A percentile compares a stretch with the other conserved stretches of the same genome.
phyloP scores from a whole-genome alignment of 2,888 invertebrate species.

The Drosophila mulleri region DNA sequence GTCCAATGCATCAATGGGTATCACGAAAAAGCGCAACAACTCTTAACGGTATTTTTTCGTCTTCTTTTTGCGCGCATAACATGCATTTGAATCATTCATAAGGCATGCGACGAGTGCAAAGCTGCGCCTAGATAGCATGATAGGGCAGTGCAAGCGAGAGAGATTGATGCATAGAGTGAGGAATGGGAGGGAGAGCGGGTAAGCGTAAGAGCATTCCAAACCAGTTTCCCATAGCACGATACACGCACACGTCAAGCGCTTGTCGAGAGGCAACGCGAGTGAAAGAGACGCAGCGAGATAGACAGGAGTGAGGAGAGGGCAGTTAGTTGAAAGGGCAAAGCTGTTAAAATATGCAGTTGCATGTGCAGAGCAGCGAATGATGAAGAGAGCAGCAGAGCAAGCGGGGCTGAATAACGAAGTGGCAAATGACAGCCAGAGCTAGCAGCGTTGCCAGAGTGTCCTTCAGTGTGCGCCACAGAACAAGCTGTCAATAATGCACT shows the following conservation, averaged over 20 bases:
- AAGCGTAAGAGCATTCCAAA: constrained; percentile 46
- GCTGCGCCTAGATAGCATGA: constrained; percentile 48
- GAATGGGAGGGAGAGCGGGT: constrained; percentile 1
- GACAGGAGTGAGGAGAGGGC: not conserved
- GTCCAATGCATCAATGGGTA: constrained; percentile 17
- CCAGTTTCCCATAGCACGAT: constrained; percentile 64
- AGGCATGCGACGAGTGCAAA: constrained; percentile 76
- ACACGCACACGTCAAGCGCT: constrained; percentile 52
- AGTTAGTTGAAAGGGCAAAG: constrained; percentile 27
- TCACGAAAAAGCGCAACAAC: constrained; percentile 68
- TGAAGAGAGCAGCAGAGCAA: not conserved
- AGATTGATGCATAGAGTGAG: not conserved
- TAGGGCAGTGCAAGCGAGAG: constrained; percentile 12
- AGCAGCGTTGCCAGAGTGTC: constrained; percentile 53
- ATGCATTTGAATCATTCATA: constrained; percentile 81
- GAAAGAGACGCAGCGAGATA: not conserved
- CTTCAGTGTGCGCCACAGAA: constrained; percentile 54
- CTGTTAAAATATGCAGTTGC: constrained; percentile 77
- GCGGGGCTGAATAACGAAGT: constrained; percentile 61
- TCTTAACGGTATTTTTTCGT: constrained; percentile 70
- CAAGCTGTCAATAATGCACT: constrained; percentile 71
- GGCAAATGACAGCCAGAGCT: constrained; percentile 50
- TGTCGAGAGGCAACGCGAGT: constrained; percentile 29
- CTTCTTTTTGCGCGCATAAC: constrained; percentile 65
- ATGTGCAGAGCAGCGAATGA: constrained; percentile 53